A percentile compares a stretch with the other conserved stretches of the same genome.
phyloP scores from a whole-genome alignment of 2,888 invertebrate species.

The Xanthia icteritia region DNA sequence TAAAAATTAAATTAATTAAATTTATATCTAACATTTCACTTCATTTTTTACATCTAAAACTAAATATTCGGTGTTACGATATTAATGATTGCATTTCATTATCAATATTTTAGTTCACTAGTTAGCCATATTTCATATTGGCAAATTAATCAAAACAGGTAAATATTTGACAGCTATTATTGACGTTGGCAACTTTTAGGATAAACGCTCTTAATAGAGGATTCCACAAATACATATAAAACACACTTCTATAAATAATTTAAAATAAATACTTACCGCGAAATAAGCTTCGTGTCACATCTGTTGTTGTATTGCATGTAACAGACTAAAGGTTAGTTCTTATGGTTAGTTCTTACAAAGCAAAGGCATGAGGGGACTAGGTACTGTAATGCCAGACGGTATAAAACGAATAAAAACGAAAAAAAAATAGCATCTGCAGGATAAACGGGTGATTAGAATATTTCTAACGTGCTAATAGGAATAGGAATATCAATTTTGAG shows the following conservation, averaged over 20 bases:
- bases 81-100: too few relatives aligned
- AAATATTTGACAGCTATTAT: too few relatives aligned
- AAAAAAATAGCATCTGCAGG: conserved; percentile 45
- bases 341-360: conserved; percentile 53
- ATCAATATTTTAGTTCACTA: too few relatives aligned
- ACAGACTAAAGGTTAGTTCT: conserved; percentile 55
- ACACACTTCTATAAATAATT: too few relatives aligned
- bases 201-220: background rate
- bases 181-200: too few relatives aligned
- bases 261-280: conserved; percentile 14
- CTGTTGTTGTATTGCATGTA: conserved; percentile 46
- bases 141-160: too few relatives aligned
- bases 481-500: conserved; percentile 12
- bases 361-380: conserved; percentile 48
- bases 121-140: too few relatives aligned
- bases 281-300: conserved; percentile 47
- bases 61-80: too few relatives aligned
- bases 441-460: conserved; percentile 49
- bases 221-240: too few relatives aligned
- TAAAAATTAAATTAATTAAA: too few relatives aligned
- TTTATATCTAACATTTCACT: too few relatives aligned
- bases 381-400: conserved; percentile 20
- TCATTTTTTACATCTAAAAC: too few relatives aligned
- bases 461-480: conserved; percentile 41
- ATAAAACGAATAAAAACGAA: conserved; percentile 32